Conservation (phyloP, 1,140 invertebrate species). For the Ephestia elutella region DNA sequence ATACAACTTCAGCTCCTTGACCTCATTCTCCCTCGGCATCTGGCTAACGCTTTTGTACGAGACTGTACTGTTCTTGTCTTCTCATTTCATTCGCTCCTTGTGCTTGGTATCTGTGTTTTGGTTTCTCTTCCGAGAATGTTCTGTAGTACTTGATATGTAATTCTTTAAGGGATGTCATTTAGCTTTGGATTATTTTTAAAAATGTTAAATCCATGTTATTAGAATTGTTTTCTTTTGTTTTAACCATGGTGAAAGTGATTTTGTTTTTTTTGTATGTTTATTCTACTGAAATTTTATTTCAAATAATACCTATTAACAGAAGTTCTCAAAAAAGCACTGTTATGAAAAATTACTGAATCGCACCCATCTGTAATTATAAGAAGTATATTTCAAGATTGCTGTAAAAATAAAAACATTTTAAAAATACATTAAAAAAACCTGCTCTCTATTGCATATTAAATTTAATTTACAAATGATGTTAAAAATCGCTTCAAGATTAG, state of each 20-base stretch:
- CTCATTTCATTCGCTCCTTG: constrained; percentile 88
- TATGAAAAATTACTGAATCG: no score
- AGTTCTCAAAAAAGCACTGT: no score
- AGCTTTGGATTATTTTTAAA: no score
- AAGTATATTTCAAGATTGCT: no score
- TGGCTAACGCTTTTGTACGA: constrained; percentile 96
- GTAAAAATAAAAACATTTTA: constrained; percentile 56
- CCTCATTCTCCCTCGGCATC: constrained; percentile 94
- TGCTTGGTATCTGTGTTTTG: constrained; percentile 97
- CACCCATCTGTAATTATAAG: no score
- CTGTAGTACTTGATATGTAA: constrained; percentile 95
- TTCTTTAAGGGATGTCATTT: constrained; percentile 90
- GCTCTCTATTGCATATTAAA: background rate
- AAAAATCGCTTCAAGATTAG: background rate
- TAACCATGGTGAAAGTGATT: no score
- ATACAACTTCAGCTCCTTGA: constrained; percentile 95
- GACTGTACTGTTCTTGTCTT: constrained; percentile 95
- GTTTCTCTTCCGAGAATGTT: constrained; percentile 98
- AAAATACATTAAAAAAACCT: background rate
- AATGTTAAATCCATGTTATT: no score
- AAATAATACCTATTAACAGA: no score
- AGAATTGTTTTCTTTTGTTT: no score
- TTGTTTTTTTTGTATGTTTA: no score
- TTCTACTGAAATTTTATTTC: no score
- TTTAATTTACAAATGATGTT: background rate